Evolutionary conservation across 2,888 invertebrate genomes (phyloP), one percentile per base, ranked within the genome.

Genomic region (Metellina segmentata): DNA sequence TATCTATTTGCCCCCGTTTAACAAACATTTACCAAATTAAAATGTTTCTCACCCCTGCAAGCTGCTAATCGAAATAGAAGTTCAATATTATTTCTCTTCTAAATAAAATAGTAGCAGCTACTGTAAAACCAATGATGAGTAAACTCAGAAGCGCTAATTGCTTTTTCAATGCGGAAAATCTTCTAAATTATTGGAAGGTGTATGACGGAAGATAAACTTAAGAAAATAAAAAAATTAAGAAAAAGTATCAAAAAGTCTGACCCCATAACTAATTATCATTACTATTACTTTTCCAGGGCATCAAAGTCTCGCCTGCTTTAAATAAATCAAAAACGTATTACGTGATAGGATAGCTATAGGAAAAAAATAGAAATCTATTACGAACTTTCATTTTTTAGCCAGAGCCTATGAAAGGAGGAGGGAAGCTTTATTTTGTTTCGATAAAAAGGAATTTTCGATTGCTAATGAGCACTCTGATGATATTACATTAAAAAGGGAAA

Each of bases 151-250:
- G n/a, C n/a, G 49, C 78, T 91, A 91, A 91, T 91, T 91, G 87
- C 91, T 91, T 91, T 91, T 91, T 87, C 87, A 83, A 91, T 91
- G 75, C 48, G 51, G 61, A 74, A 87, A 87, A 78, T 77, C 34
- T 77, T 72, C 52, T 71, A 61, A 83, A 78, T 72, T 85, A 91
- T 87, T 81, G 87, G 53, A 72, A 69, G 53, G 81, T 78, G 77
- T 71, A 49, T 77, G 70, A 72, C 53, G 49, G 13, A 16, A 69
- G 72, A 85, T 79, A 81, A 74, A 74, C 74, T 88, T 13, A 20
- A 52, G 19, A 81, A 81, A 79, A 79, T 49, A 34, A 34, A 34
- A 61, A 61, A 86, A 86, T 48, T 78, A 53, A 11, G 70, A 34
- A 51, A 75, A 83, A 61, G 72, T 52, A 72, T 72, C 48, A 8